These are phyloP conservation scores for Notolepis coatsorum DNA, from an alignment of 2,797 vertebrate species.

Conservation along the genomic window DNA sequence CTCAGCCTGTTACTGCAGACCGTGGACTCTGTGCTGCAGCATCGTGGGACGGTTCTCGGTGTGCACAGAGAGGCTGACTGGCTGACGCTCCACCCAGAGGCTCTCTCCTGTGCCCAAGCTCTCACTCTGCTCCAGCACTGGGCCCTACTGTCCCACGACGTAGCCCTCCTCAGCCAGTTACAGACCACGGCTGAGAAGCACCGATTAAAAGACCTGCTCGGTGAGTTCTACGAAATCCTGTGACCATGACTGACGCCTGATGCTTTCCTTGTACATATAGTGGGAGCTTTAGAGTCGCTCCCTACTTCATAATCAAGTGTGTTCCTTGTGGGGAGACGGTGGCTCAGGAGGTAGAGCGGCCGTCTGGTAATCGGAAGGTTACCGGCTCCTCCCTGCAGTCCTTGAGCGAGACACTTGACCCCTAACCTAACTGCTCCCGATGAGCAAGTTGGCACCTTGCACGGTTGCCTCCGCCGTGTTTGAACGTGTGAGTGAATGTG, in stretches of 20 bases:
- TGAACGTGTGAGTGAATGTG: too few relatives aligned
- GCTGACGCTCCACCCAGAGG: constrained; percentile 74
- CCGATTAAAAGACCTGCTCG: constrained; percentile 81
- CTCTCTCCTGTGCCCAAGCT: constrained; percentile 80
- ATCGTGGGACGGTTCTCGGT: constrained; percentile 71
- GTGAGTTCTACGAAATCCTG: constrained; percentile 76
- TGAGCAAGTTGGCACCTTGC: too few relatives aligned
- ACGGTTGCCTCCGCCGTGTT: too few relatives aligned
- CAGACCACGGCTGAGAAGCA: constrained; percentile 77
- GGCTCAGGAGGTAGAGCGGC: too few relatives aligned
- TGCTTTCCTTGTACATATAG: not conserved
- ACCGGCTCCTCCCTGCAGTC: too few relatives aligned
- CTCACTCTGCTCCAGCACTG: constrained; percentile 88
- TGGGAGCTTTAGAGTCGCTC: not conserved
- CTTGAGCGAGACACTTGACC: too few relatives aligned
- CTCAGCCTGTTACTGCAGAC: constrained; percentile 81
- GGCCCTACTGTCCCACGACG: constrained; percentile 79
- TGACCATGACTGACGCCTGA: not conserved
- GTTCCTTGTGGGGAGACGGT: too few relatives aligned
- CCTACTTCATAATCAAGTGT: constrained; percentile 15
- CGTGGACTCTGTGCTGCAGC: constrained; percentile 84
- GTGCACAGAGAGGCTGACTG: constrained; percentile 73
- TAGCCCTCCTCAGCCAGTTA: constrained; percentile 78
- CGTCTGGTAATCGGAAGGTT: too few relatives aligned
- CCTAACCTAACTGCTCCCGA: too few relatives aligned